Percentiles rank a stretch among this genome's conserved stretches.
Evolutionary conservation across 2,113 vertebrate genomes (phyloP).

Genomic region (Trichechus manatus): DNA sequence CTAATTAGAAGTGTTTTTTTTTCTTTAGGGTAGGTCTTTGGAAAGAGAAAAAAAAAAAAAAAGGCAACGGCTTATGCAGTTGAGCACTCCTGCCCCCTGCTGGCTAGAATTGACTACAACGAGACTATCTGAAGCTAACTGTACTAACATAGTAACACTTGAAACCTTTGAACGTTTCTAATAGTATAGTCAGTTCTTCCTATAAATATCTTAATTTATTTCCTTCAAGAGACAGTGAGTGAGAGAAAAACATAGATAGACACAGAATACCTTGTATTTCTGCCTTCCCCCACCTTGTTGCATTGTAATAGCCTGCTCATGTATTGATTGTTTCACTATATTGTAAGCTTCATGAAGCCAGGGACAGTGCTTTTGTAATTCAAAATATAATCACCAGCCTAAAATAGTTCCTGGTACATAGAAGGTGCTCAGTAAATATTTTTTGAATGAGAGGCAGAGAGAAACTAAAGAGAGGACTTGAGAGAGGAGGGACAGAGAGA

Average conservation of each 20-base stretch:
- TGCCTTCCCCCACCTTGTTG: neutral
- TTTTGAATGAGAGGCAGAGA: neutral
- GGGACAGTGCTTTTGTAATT: neutral
- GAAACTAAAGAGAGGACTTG: neutral
- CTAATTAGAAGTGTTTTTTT: neutral
- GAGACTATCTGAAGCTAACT: neutral
- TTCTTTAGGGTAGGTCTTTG: neutral
- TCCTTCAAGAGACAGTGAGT: neutral
- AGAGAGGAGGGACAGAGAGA: neutral
- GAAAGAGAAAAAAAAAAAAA: neutral
- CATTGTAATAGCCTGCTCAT: neutral
- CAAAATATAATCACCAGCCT: conserved; percentile 12
- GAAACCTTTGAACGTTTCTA: neutral
- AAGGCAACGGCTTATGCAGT: neutral
- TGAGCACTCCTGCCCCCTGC: conserved; percentile 50
- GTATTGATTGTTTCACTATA: neutral
- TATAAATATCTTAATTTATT: neutral
- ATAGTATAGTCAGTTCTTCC: neutral
- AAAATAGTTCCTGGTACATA: neutral
- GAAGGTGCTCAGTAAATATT: neutral
- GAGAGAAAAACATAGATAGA: neutral
- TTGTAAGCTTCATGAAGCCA: neutral
- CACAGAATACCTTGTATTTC: neutral
- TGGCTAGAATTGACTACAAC: conserved; percentile 5
- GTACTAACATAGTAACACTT: neutral